Evolutionary conservation across 2,888 invertebrate genomes (phyloP), one percentile per base, ranked within the genome.

Genomic region (Spicauda simplicius): DNA sequence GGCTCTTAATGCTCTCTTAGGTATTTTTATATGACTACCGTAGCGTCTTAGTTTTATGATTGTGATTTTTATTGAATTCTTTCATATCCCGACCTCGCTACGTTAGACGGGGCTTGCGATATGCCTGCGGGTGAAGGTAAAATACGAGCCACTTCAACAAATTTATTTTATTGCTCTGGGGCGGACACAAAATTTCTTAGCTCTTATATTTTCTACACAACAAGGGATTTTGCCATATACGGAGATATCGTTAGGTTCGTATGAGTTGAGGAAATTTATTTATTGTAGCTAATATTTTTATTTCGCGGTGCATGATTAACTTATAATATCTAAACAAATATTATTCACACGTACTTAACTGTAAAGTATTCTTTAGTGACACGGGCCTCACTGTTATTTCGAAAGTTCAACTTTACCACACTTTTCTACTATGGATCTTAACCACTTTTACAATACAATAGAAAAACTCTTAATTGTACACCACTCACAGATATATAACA

Each of bases 61-160:
- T 89, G 89, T 89, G 91, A 91, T 90, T 92, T 92, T 93, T 92
- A 92, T 92, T 90, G 88, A 88, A 92, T 86, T 83, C 85, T 80
- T 79, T 84, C 80, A 70, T 80, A 70, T 37, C 50, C 56, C 67
- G 48, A 19, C 50, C 68, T 81, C 81, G 82, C 79, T 77, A 73
- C 77, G 76, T 77, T 74, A 50, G 30, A 80, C 83, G 81, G 79
- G 78, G 80, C 77, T 74, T 81, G 79, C 81, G 80, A 79, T 82
- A 80, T 80, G 85, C 81, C 83, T 86, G 88, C 83, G 81, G 81
- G 76, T 82, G 88, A 87, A 90, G 84, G 87, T 91, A 86, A 91
- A 88, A 90, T 92, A 93, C 85, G 90, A 86, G 77, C 88, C 86
- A 87, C 88, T 91, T 87, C 84, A 77, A 77, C 77, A 81, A 85